phyloP scores from a whole-genome alignment of 2,888 invertebrate genomes.

The Platycheirus rosarum region DNA sequence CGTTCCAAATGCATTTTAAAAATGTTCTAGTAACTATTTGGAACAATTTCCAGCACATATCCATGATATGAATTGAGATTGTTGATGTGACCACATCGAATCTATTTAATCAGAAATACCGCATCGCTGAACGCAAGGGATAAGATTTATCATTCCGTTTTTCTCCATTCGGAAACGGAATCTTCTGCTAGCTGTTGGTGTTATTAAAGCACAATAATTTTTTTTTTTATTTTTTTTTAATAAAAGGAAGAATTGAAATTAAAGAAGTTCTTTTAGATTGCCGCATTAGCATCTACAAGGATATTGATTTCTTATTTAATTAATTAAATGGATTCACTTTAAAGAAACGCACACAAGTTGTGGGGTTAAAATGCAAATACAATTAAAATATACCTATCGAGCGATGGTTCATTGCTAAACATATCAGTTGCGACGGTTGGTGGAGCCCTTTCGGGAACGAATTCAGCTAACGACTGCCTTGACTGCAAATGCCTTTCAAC shows the following conservation, averaged over 20 bases:
- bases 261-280: too few species aligned
- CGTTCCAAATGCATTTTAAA: too few species aligned
- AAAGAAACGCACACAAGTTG: conserved; percentile 20
- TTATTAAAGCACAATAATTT: conserved; percentile 82
- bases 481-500: conserved; percentile 95
- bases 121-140: too few species aligned
- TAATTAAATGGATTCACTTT: conserved; percentile 92
- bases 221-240: conserved; percentile 9
- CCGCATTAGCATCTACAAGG: too few species aligned
- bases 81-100: too few species aligned
- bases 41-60: too few species aligned
- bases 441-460: conserved; percentile 92
- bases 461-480: conserved; percentile 88
- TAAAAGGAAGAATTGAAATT: conserved; percentile 15
- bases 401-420: conserved; percentile 96
- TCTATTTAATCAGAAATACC: too few species aligned
- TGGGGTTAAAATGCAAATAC: background rate
- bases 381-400: conserved; percentile 87
- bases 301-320: too few species aligned
- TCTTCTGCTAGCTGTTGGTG: conserved; percentile 93
- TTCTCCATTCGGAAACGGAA: too few species aligned
- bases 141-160: too few species aligned
- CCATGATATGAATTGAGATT: too few species aligned
- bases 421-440: conserved; percentile 96
- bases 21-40: too few species aligned